Base-by-base conservation (phyloP, 2,113 vertebrate species). In the Ailurus styani region DNA sequence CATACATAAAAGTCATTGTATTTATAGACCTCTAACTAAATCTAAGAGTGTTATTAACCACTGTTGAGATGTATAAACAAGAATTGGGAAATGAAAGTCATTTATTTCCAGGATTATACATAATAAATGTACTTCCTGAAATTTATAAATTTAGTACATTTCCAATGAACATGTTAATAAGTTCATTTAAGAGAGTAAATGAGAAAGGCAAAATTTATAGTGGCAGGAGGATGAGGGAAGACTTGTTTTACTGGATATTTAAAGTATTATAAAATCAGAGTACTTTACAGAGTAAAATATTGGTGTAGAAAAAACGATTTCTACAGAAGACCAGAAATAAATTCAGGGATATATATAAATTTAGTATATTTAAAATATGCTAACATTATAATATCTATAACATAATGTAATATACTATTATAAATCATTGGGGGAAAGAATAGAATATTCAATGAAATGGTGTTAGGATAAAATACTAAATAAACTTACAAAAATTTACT, bases 151-250 rank as follows among this genome's bases (percentile, higher is more conserved):
- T 83, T 62, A 91, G 29, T 88, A 0, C 18, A 96, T 91, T 93
- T 95, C 72, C 78, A 95, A 73, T 94, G 11, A 98, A 90, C 93
- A 90, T 54, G 60, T 83, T 72, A 83, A 40, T 81, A 87, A 93
- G 23, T 57, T 95, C 37, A 94, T 70, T 87, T 85, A 84, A 62
- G n/a, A 89, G 72, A 60, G 23, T n/a, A 89, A 94, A 54, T 72
- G 14, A 68, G 2, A 79, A 45, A 90, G 54, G 47, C 23, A 94
- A 95, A 82, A 45, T 25, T 42, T 64, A 93, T 13, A 31, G 29
- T 10, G 12, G 13, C 21, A 45, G 6, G 29, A 5, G 2, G 13
- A 37, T 68, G 29, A 87, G 29, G 12, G 52, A 95, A 96, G 90
- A 88, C 25, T 54, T 72, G 20, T 82, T 79, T 94, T 93, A 84